Evolutionary conservation across 2,888 invertebrate genomes (phyloP).

Genomic region (Stegophylla sp.): DNA sequence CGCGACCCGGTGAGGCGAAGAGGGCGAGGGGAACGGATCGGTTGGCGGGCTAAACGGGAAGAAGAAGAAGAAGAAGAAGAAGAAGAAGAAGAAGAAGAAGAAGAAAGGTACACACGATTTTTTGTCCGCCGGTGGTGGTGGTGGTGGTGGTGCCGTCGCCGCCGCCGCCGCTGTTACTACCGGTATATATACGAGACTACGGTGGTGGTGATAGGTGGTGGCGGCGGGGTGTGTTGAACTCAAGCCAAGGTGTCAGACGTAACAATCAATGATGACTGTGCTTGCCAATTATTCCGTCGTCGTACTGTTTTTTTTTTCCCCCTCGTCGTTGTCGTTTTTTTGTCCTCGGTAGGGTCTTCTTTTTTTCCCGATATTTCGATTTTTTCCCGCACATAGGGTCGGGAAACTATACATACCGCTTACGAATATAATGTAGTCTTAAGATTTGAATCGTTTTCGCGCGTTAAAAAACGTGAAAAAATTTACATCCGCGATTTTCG

Average conservation of each 20-base stretch:
- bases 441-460: too few species aligned
- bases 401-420: too few species aligned
- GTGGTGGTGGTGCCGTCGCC: neutral
- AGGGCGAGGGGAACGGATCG: neutral
- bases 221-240: slow-evolving; percentile 44
- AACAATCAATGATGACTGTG: slow-evolving; percentile 53
- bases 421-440: too few species aligned
- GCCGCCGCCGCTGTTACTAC: neutral
- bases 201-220: slow-evolving; percentile 13
- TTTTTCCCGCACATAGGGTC: too few species aligned
- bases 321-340: neutral
- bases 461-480: too few species aligned
- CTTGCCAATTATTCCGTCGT: slow-evolving; percentile 50
- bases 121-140: neutral
- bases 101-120: slow-evolving; percentile 1
- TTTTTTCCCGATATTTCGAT: neutral
- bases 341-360: neutral
- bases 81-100: too few species aligned
- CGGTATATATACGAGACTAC: neutral
- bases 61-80: too few species aligned
- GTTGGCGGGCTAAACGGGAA: neutral
- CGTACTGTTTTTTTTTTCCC: neutral
- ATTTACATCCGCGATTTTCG: too few species aligned
- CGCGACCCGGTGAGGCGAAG: neutral
- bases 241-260: slow-evolving; percentile 52